Evolutionary conservation across 2,888 invertebrate species (phyloP), one percentile per base, ranked within the genome.

Genomic region (Latrodectus hesperus): DNA sequence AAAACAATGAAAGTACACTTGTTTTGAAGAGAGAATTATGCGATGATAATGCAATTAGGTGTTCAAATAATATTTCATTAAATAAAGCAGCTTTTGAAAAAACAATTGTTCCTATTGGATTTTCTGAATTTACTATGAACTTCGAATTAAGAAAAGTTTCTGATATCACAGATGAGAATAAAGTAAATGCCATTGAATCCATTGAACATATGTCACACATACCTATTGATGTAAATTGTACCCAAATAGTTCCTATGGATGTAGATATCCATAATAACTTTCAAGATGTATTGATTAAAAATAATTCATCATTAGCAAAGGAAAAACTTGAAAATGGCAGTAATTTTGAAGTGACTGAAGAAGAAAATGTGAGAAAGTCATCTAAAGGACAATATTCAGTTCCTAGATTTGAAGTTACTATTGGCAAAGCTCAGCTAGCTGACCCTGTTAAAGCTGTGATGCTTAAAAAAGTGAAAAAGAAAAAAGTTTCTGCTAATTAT

Each of bases 381-480:
- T 60, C 77, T 3, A 86, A 87, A 67, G 49, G 72, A 1, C 83
- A 80, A 49, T 86, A 85, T 68, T 73, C 84, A 53, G 95, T 95
- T 91, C 95, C 95, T 0, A 95, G 95, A 91, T 96, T 95, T 91
- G 94, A 94, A 91, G 94, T 95, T 0, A 94, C 94, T 49, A 93
- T 95, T 85, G 94, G 94, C 26, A 93, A 94, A 89, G 95, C 95
- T 49, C 93, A 93, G 88, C 93, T 94, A 2, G 93, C 94, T 9
- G 92, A 94, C 74, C 94, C 94, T 6, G 94, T 94, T 68, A 91
- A 94, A 81, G 94, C 94, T 0, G 94, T 96, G 9, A 94, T 94
- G 3, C 92, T 97, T 74, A 96, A 96, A 92, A 96, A 96, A 92
- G 94, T 97, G 92, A 94, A 96, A 70, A 96, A 96, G 92, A 95